A percentile compares a stretch with the other conserved stretches of the same genome.
These are phyloP conservation scores for Ramphastos sulfuratus DNA, from an alignment of 2,113 vertebrate genomes.

Conservation along the genomic window DNA sequence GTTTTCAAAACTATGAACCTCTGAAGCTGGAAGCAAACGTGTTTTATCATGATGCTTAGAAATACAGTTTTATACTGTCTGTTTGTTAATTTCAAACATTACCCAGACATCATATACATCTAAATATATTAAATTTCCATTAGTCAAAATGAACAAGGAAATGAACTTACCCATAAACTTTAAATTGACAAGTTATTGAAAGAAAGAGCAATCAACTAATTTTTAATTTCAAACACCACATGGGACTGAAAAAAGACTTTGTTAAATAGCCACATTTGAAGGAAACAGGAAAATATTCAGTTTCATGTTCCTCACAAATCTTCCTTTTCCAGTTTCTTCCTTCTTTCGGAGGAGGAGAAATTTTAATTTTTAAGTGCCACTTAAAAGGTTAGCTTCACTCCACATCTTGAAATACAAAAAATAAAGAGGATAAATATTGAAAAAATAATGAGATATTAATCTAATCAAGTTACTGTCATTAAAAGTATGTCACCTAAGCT, in stretches of 20 bases:
- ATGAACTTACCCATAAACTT: neutral
- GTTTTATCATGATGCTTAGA: neutral
- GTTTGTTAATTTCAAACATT: neutral
- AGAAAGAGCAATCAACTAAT: neutral
- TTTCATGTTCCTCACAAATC: no score
- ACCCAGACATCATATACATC: neutral
- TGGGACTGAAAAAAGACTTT: neutral
- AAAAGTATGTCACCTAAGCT: no score
- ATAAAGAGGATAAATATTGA: no score
- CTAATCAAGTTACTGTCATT: no score
- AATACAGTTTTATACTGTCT: neutral
- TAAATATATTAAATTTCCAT: neutral
- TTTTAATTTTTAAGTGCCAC: no score
- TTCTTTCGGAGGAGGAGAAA: no score
- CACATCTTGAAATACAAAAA: no score
- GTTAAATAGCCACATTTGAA: neutral
- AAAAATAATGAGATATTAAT: no score
- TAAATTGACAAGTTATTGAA: neutral
- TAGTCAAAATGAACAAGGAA: neutral
- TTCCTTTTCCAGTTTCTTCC: no score
- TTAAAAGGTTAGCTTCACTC: no score
- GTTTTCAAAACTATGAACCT: neutral
- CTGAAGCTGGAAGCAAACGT: neutral
- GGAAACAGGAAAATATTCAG: neutral
- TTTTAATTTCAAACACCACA: neutral